These are phyloP conservation scores for Apoda limacodes DNA, from an alignment of 2,888 invertebrate species.

Conservation along the genomic window DNA sequence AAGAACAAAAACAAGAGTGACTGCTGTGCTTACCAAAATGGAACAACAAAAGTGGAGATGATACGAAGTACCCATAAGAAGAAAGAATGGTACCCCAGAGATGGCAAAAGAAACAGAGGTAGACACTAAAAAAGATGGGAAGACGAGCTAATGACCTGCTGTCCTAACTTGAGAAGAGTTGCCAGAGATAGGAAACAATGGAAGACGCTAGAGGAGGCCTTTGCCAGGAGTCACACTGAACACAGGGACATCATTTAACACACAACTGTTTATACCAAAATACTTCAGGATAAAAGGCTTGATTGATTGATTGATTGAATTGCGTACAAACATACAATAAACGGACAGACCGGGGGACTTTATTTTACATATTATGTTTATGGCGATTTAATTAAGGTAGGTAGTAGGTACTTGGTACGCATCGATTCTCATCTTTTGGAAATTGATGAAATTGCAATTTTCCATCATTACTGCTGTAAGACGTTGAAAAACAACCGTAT, in stretches of 20 bases:
- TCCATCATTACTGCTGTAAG: too few species aligned
- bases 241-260: slow-evolving; percentile 1
- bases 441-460: too few species aligned
- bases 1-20: background rate
- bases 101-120: background rate
- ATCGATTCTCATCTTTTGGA: too few species aligned
- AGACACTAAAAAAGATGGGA: background rate
- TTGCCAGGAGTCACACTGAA: background rate
- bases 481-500: too few species aligned
- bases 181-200: background rate
- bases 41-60: background rate
- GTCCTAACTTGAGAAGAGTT: background rate
- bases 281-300: slow-evolving; percentile 9
- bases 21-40: background rate
- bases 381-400: too few species aligned
- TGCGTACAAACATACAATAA: too few species aligned
- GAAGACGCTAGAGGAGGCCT: background rate
- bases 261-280: slow-evolving; percentile 1
- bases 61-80: background rate
- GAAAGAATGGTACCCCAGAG: background rate
- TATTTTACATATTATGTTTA: too few species aligned
- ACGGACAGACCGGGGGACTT: too few species aligned
- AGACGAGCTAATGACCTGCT: background rate
- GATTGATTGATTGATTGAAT: too few species aligned
- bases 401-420: too few species aligned